Evolutionary conservation across 1,140 invertebrate species (phyloP).

Genomic region (Calephelis virginiensis): DNA sequence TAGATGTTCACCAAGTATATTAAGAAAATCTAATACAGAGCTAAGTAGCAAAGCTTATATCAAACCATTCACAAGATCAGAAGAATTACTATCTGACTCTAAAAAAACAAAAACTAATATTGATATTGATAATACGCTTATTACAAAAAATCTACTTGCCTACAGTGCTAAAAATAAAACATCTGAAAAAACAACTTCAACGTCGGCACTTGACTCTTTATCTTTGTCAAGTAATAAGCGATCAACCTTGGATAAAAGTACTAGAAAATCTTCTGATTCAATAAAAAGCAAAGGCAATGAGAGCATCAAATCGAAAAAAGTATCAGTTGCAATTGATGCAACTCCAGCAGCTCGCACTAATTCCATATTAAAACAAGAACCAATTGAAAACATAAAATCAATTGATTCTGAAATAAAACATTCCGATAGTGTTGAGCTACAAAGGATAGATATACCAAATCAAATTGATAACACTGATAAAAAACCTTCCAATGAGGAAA

Average conservation of each 20-base stretch:
- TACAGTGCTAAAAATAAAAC: conserved; percentile 49
- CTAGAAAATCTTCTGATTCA: conserved; percentile 66
- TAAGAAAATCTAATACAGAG: conserved; percentile 78
- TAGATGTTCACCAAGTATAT: conserved; percentile 83
- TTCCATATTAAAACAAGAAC: conserved; percentile 86
- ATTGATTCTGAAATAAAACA: conserved; percentile 64
- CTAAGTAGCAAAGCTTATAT: conserved; percentile 64
- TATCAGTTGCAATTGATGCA: conserved; percentile 87
- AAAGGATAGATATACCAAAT: conserved; percentile 69
- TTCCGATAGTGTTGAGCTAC: conserved; percentile 57
- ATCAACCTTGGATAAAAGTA: conserved; percentile 45
- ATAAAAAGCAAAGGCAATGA: conserved; percentile 67
- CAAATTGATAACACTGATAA: conserved; percentile 29
- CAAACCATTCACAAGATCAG: conserved; percentile 60
- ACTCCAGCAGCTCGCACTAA: conserved; percentile 84
- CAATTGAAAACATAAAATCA: conserved; percentile 85
- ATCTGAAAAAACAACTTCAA: conserved; percentile 72
- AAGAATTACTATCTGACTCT: conserved; percentile 58
- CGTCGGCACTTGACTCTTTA: conserved; percentile 63
- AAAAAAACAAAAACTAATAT: conserved; percentile 49
- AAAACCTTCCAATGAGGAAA: conserved; percentile 34
- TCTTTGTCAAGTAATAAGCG: conserved; percentile 62
- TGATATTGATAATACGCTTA: conserved; percentile 37
- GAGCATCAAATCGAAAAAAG: conserved; percentile 80
- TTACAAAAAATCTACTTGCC: conserved; percentile 40